Conservation (phyloP, 2,113 vertebrate species). For the Laticauda laticaudata region DNA sequence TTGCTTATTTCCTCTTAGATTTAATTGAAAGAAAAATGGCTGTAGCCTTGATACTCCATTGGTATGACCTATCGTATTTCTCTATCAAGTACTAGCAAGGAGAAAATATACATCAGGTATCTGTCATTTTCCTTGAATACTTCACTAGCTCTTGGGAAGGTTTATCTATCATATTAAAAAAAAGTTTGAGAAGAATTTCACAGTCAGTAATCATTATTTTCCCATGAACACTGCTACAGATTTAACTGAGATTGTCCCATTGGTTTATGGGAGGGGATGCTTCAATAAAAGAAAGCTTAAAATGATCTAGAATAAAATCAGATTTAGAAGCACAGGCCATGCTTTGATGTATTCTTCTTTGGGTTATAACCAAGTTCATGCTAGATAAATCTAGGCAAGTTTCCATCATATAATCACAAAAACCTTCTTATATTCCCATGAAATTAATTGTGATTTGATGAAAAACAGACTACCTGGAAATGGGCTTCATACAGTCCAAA, state of each 20-base stretch:
- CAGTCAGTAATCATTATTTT: neutral
- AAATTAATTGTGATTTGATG: slow-evolving; percentile 74
- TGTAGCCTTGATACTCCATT: slow-evolving; percentile 8
- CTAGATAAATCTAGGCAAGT: slow-evolving; percentile 63
- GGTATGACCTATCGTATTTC: slow-evolving; percentile 7
- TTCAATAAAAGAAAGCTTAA: slow-evolving; percentile 53
- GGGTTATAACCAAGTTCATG: slow-evolving; percentile 57
- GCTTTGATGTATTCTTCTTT: slow-evolving; percentile 58
- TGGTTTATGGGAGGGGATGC: slow-evolving; percentile 39
- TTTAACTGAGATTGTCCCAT: slow-evolving; percentile 29
- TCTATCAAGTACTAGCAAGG: neutral
- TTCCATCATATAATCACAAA: slow-evolving; percentile 75
- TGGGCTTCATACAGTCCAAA: slow-evolving; percentile 56
- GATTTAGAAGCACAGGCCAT: slow-evolving; percentile 58
- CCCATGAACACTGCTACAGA: neutral
- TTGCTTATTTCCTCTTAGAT: neutral
- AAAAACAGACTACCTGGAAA: slow-evolving; percentile 69
- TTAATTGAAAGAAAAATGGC: slow-evolving; percentile 22
- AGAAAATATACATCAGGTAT: slow-evolving; percentile 3
- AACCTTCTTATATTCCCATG: slow-evolving; percentile 70
- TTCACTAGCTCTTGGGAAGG: slow-evolving; percentile 20
- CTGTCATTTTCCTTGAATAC: neutral
- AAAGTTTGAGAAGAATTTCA: slow-evolving; percentile 10
- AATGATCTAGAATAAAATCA: slow-evolving; percentile 60
- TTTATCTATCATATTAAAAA: slow-evolving; percentile 25